Evolutionary conservation across 1,140 invertebrate species (phyloP).

Genomic region (Littorina saxatilis): DNA sequence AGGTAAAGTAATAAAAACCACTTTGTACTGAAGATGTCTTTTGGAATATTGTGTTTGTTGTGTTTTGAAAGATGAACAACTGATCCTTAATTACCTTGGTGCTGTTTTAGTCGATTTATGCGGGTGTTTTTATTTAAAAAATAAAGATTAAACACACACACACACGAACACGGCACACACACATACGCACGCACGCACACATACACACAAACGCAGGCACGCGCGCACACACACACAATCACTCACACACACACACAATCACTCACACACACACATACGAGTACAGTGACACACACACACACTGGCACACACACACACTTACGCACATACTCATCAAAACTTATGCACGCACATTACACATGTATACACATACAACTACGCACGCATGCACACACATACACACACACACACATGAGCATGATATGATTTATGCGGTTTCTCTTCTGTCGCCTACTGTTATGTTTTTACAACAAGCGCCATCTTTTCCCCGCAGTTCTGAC

Average conservation of each 20-base stretch:
- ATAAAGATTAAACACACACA: neutral
- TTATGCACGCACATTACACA: neutral
- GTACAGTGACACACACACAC: neutral
- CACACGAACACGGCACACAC: neutral
- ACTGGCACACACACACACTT: neutral
- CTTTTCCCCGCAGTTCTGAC: too few relatives aligned
- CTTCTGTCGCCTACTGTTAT: too few relatives aligned
- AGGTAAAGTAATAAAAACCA: too few relatives aligned
- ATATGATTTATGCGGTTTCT: too few relatives aligned
- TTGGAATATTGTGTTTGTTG: too few relatives aligned
- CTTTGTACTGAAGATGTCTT: too few relatives aligned
- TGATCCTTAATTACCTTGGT: too few relatives aligned
- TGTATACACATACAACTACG: neutral
- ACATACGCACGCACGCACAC: neutral
- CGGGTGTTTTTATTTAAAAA: neutral
- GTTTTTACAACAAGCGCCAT: too few relatives aligned
- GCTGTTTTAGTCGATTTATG: too few relatives aligned
- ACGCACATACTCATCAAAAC: neutral
- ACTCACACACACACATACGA: neutral
- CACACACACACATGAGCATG: slow-evolving; percentile 5
- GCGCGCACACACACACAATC: neutral
- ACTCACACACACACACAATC: neutral
- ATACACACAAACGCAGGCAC: neutral
- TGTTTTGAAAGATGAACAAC: too few relatives aligned
- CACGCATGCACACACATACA: slow-evolving; percentile 6